phyloP scores from a whole-genome alignment of 2,113 vertebrate species.

The Neolamprologus kungweensis region DNA sequence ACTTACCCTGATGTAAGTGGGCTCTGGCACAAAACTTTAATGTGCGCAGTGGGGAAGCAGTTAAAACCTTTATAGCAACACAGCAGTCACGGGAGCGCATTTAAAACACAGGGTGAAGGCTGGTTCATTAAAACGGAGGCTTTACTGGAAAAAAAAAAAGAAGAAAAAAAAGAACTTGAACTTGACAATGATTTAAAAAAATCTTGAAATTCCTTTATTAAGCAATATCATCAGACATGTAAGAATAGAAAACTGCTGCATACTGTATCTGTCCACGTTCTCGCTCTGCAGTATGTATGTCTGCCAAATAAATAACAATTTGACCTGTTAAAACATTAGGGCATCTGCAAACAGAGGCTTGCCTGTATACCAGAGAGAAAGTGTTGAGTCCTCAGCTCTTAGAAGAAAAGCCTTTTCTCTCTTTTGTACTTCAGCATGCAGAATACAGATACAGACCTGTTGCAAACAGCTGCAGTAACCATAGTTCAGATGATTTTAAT shows the following conservation, averaged over 20 bases:
- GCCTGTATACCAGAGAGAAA: background rate
- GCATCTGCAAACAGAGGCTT: background rate
- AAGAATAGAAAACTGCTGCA: constrained; percentile 31
- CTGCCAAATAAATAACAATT: constrained; percentile 55
- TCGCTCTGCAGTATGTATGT: background rate
- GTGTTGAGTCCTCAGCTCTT: background rate
- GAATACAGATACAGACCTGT: background rate
- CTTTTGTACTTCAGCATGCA: background rate
- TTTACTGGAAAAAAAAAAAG: background rate
- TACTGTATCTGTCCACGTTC: background rate
- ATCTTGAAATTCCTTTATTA: constrained; percentile 55
- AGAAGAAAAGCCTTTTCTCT: background rate
- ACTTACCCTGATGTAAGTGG: background rate
- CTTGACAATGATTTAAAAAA: background rate
- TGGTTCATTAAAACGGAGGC: background rate
- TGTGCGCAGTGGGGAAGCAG: background rate
- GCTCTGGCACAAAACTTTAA: constrained; percentile 3
- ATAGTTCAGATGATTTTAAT: background rate
- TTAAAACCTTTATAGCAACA: background rate
- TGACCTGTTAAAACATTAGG: background rate
- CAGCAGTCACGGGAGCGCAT: background rate
- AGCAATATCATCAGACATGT: constrained; percentile 13
- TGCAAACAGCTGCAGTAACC: constrained; percentile 22
- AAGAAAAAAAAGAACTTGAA: background rate
- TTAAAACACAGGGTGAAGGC: background rate